A percentile compares a stretch with the other conserved stretches of the same genome.
Evolutionary conservation across 2,113 vertebrate genomes (phyloP).

Genomic region (Heptranchias perlo): DNA sequence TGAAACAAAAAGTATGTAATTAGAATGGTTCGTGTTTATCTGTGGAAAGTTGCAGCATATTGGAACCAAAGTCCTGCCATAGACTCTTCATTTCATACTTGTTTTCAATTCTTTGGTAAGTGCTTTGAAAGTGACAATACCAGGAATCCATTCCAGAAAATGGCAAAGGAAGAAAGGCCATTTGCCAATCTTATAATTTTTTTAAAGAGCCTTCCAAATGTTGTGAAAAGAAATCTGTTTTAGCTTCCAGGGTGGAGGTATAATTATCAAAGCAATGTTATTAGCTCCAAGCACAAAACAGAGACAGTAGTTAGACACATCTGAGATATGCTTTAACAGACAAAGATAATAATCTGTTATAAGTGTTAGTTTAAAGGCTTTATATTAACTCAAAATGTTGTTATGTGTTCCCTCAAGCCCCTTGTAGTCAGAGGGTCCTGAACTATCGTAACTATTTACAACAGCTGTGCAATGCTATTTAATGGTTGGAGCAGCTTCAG

Average conservation of each 20-base stretch:
- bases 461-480: background rate
- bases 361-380: background rate
- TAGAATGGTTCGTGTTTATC: too few species aligned
- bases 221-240: background rate
- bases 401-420: background rate
- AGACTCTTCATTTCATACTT: too few species aligned
- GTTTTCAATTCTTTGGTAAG: background rate
- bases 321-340: background rate
- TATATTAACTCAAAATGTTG: background rate
- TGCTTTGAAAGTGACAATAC: background rate
- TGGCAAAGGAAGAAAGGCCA: background rate
- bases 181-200: background rate
- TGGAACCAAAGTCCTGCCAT: too few species aligned
- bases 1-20: too few species aligned
- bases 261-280: background rate
- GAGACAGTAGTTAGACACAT: background rate
- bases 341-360: background rate
- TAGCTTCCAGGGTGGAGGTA: background rate
- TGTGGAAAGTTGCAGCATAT: too few species aligned
- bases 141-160: background rate
- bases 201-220: background rate
- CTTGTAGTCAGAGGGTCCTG: slow-evolving; percentile 32
- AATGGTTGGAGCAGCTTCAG: slow-evolving; percentile 1
- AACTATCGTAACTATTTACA: too few species aligned
- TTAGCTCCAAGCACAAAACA: background rate